These are phyloP conservation scores for Mythimna ferrago DNA, from an alignment of 2,888 invertebrate genomes.

Conservation along the genomic window DNA sequence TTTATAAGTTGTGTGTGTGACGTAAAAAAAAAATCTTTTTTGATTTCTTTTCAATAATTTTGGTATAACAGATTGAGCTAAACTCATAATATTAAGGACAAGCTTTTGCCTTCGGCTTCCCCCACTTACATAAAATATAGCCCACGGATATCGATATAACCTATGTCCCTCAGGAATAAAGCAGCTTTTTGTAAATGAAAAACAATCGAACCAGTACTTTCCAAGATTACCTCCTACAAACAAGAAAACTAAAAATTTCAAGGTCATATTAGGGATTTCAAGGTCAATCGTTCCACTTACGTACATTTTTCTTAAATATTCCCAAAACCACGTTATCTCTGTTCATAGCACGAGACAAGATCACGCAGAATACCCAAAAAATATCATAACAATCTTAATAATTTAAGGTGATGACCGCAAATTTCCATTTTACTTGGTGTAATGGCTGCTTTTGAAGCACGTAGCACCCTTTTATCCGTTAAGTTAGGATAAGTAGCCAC, in stretches of 20 bases:
- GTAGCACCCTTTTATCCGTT: slow-evolving; percentile 33
- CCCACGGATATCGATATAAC: no score
- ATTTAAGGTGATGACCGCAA: slow-evolving; percentile 46
- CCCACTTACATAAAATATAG: no score
- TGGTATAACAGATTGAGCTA: not conserved
- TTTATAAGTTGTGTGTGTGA: no score
- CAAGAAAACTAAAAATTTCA: no score
- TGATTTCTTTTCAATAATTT: not conserved
- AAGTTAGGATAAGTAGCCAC: slow-evolving; percentile 33
- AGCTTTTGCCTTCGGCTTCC: no score
- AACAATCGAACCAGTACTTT: no score
- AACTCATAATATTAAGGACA: not conserved
- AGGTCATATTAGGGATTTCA: not conserved
- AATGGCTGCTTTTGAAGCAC: slow-evolving; percentile 51
- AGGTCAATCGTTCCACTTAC: not conserved
- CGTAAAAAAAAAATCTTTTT: no score
- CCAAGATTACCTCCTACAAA: no score
- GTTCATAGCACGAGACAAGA: not conserved
- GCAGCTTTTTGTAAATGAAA: no score
- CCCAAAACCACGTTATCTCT: not conserved
- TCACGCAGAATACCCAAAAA: slow-evolving; percentile 19
- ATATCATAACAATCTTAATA: slow-evolving; percentile 37
- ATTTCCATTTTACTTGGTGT: slow-evolving; percentile 27
- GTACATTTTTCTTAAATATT: not conserved
- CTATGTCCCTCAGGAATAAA: no score